phyloP scores from a whole-genome alignment of 2,113 vertebrate genomes.

The Acinonyx jubatus region DNA sequence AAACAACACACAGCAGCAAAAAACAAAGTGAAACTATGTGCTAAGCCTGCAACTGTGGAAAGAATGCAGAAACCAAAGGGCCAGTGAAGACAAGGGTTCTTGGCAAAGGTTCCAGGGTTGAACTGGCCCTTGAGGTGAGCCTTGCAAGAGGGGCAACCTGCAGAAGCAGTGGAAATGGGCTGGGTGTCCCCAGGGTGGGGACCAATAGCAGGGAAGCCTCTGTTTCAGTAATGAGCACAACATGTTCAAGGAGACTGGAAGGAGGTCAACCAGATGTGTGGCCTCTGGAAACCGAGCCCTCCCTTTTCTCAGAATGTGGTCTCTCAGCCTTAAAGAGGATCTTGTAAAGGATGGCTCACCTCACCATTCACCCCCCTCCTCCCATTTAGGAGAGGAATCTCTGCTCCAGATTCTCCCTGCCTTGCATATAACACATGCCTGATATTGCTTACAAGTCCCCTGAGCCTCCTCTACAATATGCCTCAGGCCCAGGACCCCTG shows the following conservation, averaged over 20 bases:
- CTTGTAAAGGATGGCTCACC: neutral
- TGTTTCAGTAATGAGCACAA: conserved; percentile 38
- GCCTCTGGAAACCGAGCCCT: conserved; percentile 36
- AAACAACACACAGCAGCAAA: neutral
- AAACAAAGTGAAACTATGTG: neutral
- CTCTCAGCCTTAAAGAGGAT: neutral
- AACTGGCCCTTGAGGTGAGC: neutral
- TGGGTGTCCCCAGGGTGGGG: neutral
- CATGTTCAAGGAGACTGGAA: conserved; percentile 34
- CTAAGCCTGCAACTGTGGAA: neutral
- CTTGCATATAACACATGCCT: neutral
- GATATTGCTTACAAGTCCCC: neutral
- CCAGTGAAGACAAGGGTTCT: neutral
- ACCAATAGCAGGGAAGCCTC: neutral
- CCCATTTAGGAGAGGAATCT: neutral
- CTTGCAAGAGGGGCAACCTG: neutral
- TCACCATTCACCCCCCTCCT: neutral
- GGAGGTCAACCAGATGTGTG: conserved; percentile 50
- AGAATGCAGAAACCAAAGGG: neutral
- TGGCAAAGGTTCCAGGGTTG: neutral
- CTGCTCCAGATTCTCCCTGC: neutral
- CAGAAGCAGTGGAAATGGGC: neutral
- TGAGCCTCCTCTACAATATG: neutral
- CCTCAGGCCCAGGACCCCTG: neutral
- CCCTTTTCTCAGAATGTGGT: neutral